phyloP scores from a whole-genome alignment of 2,113 vertebrate species.

The Phasianus colchicus region DNA sequence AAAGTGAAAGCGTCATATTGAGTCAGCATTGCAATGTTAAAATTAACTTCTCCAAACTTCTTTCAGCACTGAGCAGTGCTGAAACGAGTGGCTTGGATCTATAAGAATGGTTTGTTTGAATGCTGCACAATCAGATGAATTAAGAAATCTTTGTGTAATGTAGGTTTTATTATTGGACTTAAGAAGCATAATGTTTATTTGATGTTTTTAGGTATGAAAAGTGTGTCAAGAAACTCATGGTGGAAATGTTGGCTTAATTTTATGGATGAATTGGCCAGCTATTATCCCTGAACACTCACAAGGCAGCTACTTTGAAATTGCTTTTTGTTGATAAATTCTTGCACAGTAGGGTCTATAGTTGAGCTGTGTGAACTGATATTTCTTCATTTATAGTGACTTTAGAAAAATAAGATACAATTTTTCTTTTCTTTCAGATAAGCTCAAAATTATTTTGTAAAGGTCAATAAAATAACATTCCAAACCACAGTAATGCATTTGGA shows the following conservation, averaged over 20 bases:
- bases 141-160: neutral
- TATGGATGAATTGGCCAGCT: constrained; percentile 51
- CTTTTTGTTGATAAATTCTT: constrained; percentile 56
- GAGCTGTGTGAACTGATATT: neutral
- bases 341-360: neutral
- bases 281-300: neutral
- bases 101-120: neutral
- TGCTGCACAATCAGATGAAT: neutral
- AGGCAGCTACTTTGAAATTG: constrained; percentile 47
- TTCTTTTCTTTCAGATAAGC: neutral
- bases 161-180: neutral
- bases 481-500: neutral
- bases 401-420: constrained; percentile 6
- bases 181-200: neutral
- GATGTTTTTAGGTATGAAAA: constrained; percentile 8
- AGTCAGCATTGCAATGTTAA: neutral
- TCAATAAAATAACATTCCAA: constrained; percentile 1
- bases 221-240: constrained; percentile 7
- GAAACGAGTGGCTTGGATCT: neutral
- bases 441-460: neutral
- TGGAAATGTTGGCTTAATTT: constrained; percentile 52
- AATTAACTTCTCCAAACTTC: neutral
- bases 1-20: neutral
- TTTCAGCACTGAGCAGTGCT: neutral
- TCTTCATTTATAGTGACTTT: constrained; percentile 23